Evolutionary conservation across 2,113 vertebrate species (phyloP), one percentile per base, ranked within the genome.

Genomic region (Lepidothrix coronata): DNA sequence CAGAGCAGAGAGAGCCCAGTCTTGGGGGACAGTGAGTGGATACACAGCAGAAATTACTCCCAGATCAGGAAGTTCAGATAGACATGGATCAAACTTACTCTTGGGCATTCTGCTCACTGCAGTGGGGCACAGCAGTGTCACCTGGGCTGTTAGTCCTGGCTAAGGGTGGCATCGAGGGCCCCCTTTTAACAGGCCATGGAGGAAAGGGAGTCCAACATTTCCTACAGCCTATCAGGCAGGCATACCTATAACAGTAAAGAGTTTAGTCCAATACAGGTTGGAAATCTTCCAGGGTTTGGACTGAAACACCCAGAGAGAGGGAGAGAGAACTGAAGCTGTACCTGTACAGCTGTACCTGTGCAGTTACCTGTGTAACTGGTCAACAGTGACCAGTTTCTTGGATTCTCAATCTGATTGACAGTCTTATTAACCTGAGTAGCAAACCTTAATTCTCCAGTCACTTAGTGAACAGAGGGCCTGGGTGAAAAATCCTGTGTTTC

Each of bases 131-230:
- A 95, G 30, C 30, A 71, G 1, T 3, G 5, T 18, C n/a, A 37
- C 5, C 23, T 39, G 61, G 6, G 28, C 18, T 35, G 31, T 54
- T 80, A 70, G 12, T 33, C 77, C 43, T 73, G 65, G 7, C 17
- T 63, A n/a, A 41, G 51, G 27, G 48, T 28, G n/a, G 15, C 30
- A 62, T 10, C 7, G 27, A 31, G 18, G 16, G 7, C 6, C 3
- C 31, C 12, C 30, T 63, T 58, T 39, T 37, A 73, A 48, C 16
- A 76, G 37, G 19, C 6, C 54, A 31, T 0, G 0, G n/a, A 80
- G n/a, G 31, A 48, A 31, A 75, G 24, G 1, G 5, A 48, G 18
- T 12, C 48, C 52, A 61, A 0, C 41, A 37, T 46, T 41, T 62
- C 48, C 79, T 41, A 12, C 6, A 49, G 35, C 55, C 48, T 54